Percentiles rank a stretch among this genome's conserved stretches.
Evolutionary conservation across 2,888 invertebrate species (phyloP).

Genomic region (Sipha maydis): DNA sequence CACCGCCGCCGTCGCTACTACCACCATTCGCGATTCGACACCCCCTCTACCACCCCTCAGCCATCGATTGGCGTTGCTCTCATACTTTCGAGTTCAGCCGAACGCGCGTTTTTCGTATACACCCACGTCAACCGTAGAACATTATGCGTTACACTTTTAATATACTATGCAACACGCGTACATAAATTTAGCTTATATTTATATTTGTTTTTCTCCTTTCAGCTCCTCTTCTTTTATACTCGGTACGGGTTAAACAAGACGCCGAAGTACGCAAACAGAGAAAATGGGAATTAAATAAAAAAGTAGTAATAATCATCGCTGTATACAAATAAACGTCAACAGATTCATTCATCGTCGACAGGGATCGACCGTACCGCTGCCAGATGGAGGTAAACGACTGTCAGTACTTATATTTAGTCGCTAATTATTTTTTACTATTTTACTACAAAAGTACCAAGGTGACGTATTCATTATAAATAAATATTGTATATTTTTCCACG

Average conservation of each 20-base stretch:
- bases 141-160: background rate
- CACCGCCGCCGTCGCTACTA: background rate
- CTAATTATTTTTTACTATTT: conserved; percentile 9
- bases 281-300: background rate
- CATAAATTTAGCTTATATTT: background rate
- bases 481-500: no score
- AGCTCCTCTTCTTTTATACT: background rate
- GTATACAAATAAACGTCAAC: background rate
- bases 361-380: background rate
- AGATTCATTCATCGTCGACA: background rate
- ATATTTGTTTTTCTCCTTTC: background rate
- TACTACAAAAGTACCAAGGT: background rate
- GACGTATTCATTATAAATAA: background rate
- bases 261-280: background rate
- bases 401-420: conserved; percentile 5
- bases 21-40: conserved; percentile 7
- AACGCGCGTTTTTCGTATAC: conserved; percentile 29
- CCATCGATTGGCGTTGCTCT: background rate
- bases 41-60: background rate
- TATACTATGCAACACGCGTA: background rate
- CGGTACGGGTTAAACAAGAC: background rate
- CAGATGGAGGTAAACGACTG: conserved; percentile 25
- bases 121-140: no score
- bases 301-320: background rate
- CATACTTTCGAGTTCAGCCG: background rate